Percentiles rank a stretch among this genome's conserved stretches.
These are phyloP conservation scores for Andrena haemorrhoa DNA, from an alignment of 2,888 invertebrate species.

Conservation along the genomic window DNA sequence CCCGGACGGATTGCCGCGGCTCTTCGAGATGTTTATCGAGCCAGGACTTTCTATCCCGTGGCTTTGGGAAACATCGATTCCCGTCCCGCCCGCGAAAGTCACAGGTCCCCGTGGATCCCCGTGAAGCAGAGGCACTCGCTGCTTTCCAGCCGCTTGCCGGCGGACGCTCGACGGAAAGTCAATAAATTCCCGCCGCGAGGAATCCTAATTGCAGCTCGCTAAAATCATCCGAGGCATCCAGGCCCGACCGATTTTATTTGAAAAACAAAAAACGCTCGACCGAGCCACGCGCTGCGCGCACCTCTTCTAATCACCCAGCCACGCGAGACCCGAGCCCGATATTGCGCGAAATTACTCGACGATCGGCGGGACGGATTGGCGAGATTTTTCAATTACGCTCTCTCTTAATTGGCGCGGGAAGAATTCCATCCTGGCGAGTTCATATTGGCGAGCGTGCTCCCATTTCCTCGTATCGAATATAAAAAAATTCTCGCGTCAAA, in stretches of 20 bases:
- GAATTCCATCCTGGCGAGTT: conserved; percentile 36
- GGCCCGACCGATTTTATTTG: conserved; percentile 1
- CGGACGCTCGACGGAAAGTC: neutral
- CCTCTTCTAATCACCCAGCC: conserved; percentile 4
- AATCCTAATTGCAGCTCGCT: neutral
- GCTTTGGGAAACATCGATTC: conserved; percentile 3
- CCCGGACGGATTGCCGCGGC: conserved; percentile 5
- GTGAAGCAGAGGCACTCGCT: neutral
- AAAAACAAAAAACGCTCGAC: conserved; percentile 6
- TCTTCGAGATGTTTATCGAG: conserved; percentile 28
- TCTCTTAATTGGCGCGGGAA: conserved; percentile 62
- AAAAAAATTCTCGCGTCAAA: conserved; percentile 26
- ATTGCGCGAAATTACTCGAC: conserved; percentile 47
- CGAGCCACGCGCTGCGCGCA: too few relatives aligned
- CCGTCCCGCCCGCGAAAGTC: neutral
- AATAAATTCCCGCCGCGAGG: neutral
- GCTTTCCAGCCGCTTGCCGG: neutral
- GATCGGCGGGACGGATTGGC: conserved; percentile 40
- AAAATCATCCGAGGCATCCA: neutral
- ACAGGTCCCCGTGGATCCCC: neutral
- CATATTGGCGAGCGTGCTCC: conserved; percentile 23
- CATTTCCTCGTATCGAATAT: conserved; percentile 46
- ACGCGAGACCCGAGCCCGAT: conserved; percentile 8
- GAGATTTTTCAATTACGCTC: conserved; percentile 68
- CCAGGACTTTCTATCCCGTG: conserved; percentile 7